Base-by-base conservation (phyloP, 2,113 vertebrate genomes). In the Gallinago media region DNA sequence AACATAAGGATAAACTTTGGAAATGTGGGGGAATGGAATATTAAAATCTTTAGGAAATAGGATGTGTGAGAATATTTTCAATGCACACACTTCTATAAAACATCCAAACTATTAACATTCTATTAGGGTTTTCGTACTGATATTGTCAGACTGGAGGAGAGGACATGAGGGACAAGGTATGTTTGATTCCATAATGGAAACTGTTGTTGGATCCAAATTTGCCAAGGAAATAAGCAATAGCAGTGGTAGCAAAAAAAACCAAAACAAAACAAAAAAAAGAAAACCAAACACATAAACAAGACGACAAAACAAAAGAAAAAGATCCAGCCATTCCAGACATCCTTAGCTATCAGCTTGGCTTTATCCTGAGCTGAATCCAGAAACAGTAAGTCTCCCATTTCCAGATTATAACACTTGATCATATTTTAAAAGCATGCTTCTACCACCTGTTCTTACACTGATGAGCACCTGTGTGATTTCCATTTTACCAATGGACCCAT, bases 401-500 rank as follows among this genome's bases (percentile, higher is more conserved):
- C 46, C 32, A 80, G 77, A 92, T 77, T 66, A 42, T 14, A 61
- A n/a, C 3, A 55, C 84, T 66, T 81, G 68, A 71, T 77, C 50
- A 25, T 67, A 59, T 77, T 94, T 84, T 91, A 73, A 88, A 83
- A 63, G 15, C 22, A 23, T 22, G 8, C 11, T 79, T 82, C 76
- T 82, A 29, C 44, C 80, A 78, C 86, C 47, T 86, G 26, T 82
- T 95, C 81, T 81, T 54, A 72, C 27, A 47, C n/a, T 85, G 91
- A 84, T 55, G 62, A 95, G 31, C 59, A 83, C 31, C 54, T 92
- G 46, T 46, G 52, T 26, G 19, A 82, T 87, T 93, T 87, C 44
- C 56, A 36, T 91, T 94, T 81, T 91, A 47, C 31, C 52, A 89
- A 71, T 70, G 73, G 73, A 94, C 18, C 83, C 83, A 67, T 88